phyloP scores from a whole-genome alignment of 2,797 vertebrate species.

The Tenualosa thibaudeaui region DNA sequence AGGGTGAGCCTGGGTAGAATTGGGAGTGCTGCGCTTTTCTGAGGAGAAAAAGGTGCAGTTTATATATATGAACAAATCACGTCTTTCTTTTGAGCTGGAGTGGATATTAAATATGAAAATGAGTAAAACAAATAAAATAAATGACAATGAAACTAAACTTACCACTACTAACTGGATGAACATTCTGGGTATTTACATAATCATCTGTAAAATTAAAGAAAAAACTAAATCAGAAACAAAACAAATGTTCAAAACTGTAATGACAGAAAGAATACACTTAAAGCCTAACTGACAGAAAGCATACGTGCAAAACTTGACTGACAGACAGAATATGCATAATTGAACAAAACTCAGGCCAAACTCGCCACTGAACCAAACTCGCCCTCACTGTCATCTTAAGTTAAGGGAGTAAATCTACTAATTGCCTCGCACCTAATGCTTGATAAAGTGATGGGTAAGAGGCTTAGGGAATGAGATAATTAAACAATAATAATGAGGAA shows the following conservation, averaged over 20 bases:
- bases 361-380: neutral
- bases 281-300: neutral
- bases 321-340: neutral
- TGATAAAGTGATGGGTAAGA: neutral
- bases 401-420: neutral
- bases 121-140: neutral
- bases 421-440: neutral
- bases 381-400: neutral
- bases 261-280: neutral
- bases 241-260: neutral
- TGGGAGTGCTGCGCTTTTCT: slow-evolving; percentile 73
- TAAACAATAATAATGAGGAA: slow-evolving; percentile 24
- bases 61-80: too few species aligned
- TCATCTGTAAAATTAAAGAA: slow-evolving; percentile 69
- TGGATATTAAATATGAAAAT: neutral
- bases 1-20: slow-evolving; percentile 76
- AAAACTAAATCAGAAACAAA: neutral
- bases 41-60: neutral
- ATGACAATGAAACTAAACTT: slow-evolving; percentile 40
- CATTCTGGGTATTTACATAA: slow-evolving; percentile 74
- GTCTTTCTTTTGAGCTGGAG: neutral
- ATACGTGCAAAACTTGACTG: neutral
- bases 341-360: neutral
- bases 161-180: slow-evolving; percentile 74
- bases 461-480: slow-evolving; percentile 27